A percentile compares a stretch with the other conserved stretches of the same genome.
These are phyloP conservation scores for Aphelenchoides besseyi DNA, from an alignment of 1,140 invertebrate genomes.

Conservation along the genomic window DNA sequence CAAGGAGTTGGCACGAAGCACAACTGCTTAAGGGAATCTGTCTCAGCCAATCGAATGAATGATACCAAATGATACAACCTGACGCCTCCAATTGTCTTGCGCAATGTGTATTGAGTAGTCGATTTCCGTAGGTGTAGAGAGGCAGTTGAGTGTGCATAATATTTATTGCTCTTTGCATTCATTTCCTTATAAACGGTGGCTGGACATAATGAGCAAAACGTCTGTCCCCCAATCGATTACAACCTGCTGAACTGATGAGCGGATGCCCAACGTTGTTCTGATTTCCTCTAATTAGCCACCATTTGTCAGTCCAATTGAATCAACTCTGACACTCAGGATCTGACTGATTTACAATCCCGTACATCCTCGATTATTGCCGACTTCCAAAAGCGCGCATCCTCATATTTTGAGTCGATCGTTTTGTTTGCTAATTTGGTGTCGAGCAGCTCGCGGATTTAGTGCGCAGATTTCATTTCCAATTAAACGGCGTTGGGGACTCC, in stretches of 20 bases:
- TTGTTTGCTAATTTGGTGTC: background rate
- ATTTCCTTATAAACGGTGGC: too few relatives aligned
- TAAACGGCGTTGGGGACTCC: background rate
- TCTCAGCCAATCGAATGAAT: too few relatives aligned
- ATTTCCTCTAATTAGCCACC: conserved; percentile 5
- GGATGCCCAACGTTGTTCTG: background rate
- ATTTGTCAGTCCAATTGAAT: background rate
- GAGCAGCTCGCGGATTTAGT: background rate
- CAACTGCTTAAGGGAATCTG: too few relatives aligned
- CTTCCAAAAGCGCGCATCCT: background rate
- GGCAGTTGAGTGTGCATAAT: too few relatives aligned
- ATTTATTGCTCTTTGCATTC: too few relatives aligned
- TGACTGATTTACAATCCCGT: background rate
- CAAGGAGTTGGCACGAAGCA: too few relatives aligned
- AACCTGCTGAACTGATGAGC: background rate
- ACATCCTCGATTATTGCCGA: background rate
- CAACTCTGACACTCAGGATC: background rate
- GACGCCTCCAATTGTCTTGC: too few relatives aligned
- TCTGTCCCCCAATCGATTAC: too few relatives aligned
- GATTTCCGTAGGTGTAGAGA: too few relatives aligned
- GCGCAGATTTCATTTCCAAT: background rate
- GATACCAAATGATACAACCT: too few relatives aligned
- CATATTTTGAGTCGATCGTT: background rate
- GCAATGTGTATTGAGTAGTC: too few relatives aligned
- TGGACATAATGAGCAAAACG: too few relatives aligned